A percentile compares a stretch with the other conserved stretches of the same genome.
Conservation (phyloP, 2,888 invertebrate genomes). For the Xylophagus ater region DNA sequence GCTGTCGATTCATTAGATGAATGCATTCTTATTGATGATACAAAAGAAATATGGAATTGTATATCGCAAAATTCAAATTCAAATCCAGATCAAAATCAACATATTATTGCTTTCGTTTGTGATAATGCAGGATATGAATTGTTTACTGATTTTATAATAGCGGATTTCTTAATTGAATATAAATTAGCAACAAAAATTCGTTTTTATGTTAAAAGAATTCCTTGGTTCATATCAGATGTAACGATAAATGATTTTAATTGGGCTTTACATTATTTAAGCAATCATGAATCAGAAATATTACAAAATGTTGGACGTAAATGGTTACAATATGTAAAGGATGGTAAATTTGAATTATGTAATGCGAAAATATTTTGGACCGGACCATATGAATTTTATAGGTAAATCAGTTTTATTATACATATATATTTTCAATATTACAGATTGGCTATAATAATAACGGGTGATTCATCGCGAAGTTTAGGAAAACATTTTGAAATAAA, state of each 20-base stretch:
- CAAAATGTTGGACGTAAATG: constrained; percentile 47
- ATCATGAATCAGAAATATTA: constrained; percentile 27
- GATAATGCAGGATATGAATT: constrained; percentile 95
- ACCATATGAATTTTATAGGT: constrained; percentile 59
- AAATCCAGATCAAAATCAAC: constrained; percentile 19
- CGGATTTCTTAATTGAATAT: constrained; percentile 60
- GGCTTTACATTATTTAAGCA: constrained; percentile 45
- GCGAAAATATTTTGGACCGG: constrained; percentile 76
- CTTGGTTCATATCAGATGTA: constrained; percentile 95
- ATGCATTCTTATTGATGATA: constrained; percentile 52
- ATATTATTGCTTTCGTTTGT: constrained; percentile 61
- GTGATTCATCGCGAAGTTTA: background rate
- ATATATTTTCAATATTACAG: constrained; percentile 6
- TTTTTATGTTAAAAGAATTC: constrained; percentile 77
- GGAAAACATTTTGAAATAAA: background rate
- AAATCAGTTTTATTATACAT: background rate
- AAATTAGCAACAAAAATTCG: constrained; percentile 55
- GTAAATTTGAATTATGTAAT: constrained; percentile 40
- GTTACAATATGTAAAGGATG: constrained; percentile 43
- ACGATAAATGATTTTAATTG: constrained; percentile 62
- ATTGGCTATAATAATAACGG: no score
- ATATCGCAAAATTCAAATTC: constrained; percentile 18
- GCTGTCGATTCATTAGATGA: constrained; percentile 44
- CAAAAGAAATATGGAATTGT: constrained; percentile 45
- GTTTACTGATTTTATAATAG: constrained; percentile 78